Percentiles rank a stretch among this genome's conserved stretches.
phyloP scores from a whole-genome alignment of 2,113 vertebrate species.

The Lathamus discolor region DNA sequence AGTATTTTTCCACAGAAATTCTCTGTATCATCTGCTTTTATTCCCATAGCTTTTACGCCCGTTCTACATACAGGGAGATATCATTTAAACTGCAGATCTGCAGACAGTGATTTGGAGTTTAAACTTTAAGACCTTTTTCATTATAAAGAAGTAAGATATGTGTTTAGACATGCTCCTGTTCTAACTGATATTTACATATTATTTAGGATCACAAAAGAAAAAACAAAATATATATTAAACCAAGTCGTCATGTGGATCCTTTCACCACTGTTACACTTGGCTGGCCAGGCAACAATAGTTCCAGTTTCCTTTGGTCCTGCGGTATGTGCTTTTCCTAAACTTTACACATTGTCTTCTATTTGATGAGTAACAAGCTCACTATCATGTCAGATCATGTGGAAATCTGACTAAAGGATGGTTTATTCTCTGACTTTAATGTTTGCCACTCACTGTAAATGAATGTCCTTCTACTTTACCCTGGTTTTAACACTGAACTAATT shows the following conservation, averaged over 20 bases:
- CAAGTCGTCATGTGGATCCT: slow-evolving; percentile 56
- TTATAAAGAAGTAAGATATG: not conserved
- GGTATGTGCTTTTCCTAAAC: slow-evolving; percentile 60
- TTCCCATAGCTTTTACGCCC: not conserved
- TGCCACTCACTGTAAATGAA: not conserved
- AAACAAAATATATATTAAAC: slow-evolving; percentile 44
- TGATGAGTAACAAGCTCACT: not conserved
- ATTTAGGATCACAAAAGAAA: slow-evolving; percentile 38
- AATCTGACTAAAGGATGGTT: not conserved
- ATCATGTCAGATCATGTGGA: not conserved
- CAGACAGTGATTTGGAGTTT: not conserved
- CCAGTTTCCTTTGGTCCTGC: slow-evolving; percentile 72
- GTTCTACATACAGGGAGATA: not conserved
- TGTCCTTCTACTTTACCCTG: not conserved
- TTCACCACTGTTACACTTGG: slow-evolving; percentile 63
- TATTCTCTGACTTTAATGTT: not conserved
- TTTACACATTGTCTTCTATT: not conserved
- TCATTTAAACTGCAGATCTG: not conserved
- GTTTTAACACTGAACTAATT: not conserved
- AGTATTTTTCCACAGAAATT: not conserved
- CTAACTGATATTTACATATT: not conserved
- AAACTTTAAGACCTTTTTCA: not conserved
- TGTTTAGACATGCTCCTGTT: not conserved
- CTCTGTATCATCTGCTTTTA: not conserved
- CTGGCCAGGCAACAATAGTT: slow-evolving; percentile 55